Conservation (phyloP, 2,113 vertebrate genomes). For the Formicarius rufipectus region DNA sequence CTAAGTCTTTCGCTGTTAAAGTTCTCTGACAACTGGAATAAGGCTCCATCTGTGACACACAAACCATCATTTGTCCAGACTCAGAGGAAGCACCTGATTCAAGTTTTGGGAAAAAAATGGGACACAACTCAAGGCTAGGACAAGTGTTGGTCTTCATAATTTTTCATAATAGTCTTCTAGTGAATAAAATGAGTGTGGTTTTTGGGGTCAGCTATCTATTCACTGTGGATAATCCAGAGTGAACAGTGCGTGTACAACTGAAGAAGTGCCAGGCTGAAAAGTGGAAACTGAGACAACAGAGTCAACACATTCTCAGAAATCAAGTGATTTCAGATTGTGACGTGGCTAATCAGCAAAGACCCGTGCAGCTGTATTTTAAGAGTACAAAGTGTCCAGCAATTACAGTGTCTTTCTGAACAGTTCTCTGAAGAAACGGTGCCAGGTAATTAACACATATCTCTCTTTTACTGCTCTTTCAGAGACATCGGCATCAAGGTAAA, state of each 20-base stretch:
- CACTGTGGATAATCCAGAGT: background rate
- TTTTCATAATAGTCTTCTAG: background rate
- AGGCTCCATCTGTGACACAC: background rate
- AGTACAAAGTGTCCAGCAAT: background rate
- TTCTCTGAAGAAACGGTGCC: background rate
- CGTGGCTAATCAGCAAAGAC: background rate
- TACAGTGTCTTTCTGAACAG: background rate
- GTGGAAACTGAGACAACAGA: background rate
- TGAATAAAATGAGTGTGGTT: background rate
- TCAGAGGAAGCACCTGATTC: background rate
- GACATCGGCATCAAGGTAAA: constrained; percentile 1
- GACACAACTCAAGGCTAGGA: background rate
- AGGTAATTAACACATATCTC: background rate
- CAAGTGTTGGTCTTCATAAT: background rate
- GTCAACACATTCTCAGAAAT: background rate
- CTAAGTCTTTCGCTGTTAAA: background rate
- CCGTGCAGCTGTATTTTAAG: background rate
- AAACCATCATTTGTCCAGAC: background rate
- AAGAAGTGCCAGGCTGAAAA: background rate
- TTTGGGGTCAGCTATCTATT: background rate
- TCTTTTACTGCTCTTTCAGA: background rate
- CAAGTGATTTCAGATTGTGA: background rate
- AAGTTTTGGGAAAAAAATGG: background rate
- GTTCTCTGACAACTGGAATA: background rate
- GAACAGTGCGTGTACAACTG: background rate